Evolutionary conservation across 2,797 vertebrate species (phyloP).

Genomic region (Pristis pectinata): DNA sequence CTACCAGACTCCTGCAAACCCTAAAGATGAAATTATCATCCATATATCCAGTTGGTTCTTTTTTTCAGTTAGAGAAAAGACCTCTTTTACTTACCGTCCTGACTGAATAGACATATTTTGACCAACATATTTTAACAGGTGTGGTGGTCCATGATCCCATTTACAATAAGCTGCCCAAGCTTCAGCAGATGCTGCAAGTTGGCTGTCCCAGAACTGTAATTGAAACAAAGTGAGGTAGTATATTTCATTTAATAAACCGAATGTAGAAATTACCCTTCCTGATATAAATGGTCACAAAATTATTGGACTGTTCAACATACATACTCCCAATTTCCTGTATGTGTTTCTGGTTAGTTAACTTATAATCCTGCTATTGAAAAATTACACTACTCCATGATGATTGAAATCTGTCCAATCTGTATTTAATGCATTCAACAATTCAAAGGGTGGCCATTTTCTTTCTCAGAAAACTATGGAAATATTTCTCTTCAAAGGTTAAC

Average conservation of each 20-base stretch:
- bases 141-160: conserved; percentile 77
- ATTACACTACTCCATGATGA: neutral
- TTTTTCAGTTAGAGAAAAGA: neutral
- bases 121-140: conserved; percentile 68
- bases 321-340: neutral
- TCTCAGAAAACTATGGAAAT: neutral
- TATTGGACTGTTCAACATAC: neutral
- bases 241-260: neutral
- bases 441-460: neutral
- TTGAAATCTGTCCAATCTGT: neutral
- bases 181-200: conserved; percentile 68
- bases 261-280: neutral
- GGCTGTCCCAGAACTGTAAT: conserved; percentile 76
- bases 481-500: neutral
- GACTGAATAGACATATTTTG: conserved; percentile 81
- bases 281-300: neutral
- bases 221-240: conserved; percentile 31
- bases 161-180: conserved; percentile 73
- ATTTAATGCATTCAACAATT: neutral
- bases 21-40: neutral
- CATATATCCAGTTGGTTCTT: neutral
- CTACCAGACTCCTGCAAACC: neutral
- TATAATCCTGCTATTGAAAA: neutral
- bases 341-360: neutral
- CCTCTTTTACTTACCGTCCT: conserved; percentile 65